These are phyloP conservation scores for Drosophila pallidifrons DNA, from an alignment of 1,140 invertebrate species.

Conservation along the genomic window DNA sequence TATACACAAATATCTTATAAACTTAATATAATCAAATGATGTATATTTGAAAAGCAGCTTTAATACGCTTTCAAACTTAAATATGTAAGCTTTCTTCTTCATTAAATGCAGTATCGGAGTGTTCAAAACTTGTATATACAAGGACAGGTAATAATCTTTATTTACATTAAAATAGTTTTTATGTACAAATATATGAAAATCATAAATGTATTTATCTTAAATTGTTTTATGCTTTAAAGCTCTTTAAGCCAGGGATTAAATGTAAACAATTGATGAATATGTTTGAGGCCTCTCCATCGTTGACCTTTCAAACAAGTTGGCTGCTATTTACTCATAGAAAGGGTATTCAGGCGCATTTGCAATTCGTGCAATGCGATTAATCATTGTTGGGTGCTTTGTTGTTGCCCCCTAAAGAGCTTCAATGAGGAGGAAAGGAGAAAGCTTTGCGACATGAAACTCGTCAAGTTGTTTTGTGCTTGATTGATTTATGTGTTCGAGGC, in stretches of 20 bases:
- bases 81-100: no score
- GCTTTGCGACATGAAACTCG: constrained; percentile 62
- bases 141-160: no score
- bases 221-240: background rate
- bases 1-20: no score
- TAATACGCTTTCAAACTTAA: no score
- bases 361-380: constrained; percentile 65
- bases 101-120: no score
- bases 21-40: no score
- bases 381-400: constrained; percentile 61
- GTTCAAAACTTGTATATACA: no score
- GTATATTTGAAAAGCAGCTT: no score
- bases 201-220: no score
- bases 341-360: constrained; percentile 62
- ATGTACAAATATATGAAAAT: no score
- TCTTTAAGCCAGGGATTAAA: background rate
- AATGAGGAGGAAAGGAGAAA: background rate
- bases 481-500: constrained; percentile 78
- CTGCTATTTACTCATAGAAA: constrained; percentile 46
- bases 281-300: background rate
- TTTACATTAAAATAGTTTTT: no score
- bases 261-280: constrained; percentile 7
- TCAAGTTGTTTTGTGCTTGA: constrained; percentile 77
- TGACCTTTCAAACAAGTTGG: constrained; percentile 15
- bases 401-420: constrained; percentile 11